These are phyloP conservation scores for Liodrosophila aerea DNA, from an alignment of 2,888 invertebrate genomes.

Conservation along the genomic window DNA sequence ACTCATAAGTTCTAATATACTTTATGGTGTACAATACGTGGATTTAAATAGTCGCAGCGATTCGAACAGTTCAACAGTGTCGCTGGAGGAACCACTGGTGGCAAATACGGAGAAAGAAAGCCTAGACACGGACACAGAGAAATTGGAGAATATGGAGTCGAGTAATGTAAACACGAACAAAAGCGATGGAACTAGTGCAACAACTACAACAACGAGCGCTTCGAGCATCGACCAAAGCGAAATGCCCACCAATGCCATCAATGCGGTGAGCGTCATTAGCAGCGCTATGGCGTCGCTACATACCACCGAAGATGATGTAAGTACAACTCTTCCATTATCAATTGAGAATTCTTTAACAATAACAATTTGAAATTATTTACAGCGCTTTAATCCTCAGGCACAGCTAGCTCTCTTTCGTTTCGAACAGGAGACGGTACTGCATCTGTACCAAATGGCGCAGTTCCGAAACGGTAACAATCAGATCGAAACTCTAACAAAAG, in stretches of 20 bases:
- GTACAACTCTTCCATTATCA: no score
- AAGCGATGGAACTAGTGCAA: conserved; percentile 56
- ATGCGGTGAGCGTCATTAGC: conserved; percentile 82
- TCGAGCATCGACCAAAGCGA: conserved; percentile 64
- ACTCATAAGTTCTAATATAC: conserved; percentile 87
- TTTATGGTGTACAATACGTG: conserved; percentile 84
- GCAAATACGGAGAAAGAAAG: conserved; percentile 69
- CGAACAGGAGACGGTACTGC: conserved; percentile 81
- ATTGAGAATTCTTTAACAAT: no score
- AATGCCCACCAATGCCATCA: conserved; percentile 71
- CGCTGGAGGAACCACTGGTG: conserved; percentile 52
- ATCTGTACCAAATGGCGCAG: conserved; percentile 81
- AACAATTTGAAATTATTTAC: neutral
- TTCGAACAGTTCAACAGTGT: conserved; percentile 39
- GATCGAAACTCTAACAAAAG: conserved; percentile 70
- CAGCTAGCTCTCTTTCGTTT: conserved; percentile 80
- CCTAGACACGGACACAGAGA: conserved; percentile 67
- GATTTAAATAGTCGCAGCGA: conserved; percentile 75
- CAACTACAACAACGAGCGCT: conserved; percentile 61
- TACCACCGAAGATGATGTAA: conserved; percentile 80
- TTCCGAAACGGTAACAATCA: conserved; percentile 55
- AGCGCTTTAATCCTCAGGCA: conserved; percentile 79
- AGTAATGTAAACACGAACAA: conserved; percentile 18
- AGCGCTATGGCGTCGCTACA: conserved; percentile 82
- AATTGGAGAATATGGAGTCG: conserved; percentile 50